Evolutionary conservation across 2,888 invertebrate species (phyloP).

Genomic region (Sesia apiformis): DNA sequence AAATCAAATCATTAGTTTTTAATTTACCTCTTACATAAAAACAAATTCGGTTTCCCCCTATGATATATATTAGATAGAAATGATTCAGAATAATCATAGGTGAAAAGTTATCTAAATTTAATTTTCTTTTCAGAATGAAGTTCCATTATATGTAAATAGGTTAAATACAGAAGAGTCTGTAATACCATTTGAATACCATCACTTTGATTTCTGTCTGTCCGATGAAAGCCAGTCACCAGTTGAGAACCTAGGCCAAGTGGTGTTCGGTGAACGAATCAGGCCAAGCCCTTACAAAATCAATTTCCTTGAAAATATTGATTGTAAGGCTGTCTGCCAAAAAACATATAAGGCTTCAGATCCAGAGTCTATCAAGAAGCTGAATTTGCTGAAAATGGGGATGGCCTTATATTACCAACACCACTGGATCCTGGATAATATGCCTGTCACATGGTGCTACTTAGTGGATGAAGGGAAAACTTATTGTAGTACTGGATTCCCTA

Average conservation of each 20-base stretch:
- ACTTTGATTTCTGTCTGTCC: slow-evolving; percentile 95
- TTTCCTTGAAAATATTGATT: slow-evolving; percentile 83
- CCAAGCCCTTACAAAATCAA: slow-evolving; percentile 93
- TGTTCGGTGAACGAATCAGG: slow-evolving; percentile 98
- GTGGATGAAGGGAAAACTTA: slow-evolving; percentile 83
- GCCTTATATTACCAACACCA: slow-evolving; percentile 98
- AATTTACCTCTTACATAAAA: no score
- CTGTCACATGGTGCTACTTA: slow-evolving; percentile 96
- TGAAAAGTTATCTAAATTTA: not conserved
- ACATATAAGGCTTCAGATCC: slow-evolving; percentile 79
- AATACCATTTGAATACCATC: slow-evolving; percentile 98
- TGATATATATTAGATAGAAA: no score
- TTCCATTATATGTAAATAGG: slow-evolving; percentile 94
- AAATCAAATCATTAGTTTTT: no score
- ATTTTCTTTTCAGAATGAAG: slow-evolving; percentile 82
- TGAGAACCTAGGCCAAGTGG: slow-evolving; percentile 98
- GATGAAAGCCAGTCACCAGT: slow-evolving; percentile 89
- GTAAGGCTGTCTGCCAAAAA: slow-evolving; percentile 77
- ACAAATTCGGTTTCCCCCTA: no score
- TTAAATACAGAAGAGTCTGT: slow-evolving; percentile 98
- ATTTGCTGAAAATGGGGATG: slow-evolving; percentile 92
- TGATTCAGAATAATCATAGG: no score
- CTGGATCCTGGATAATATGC: slow-evolving; percentile 99
- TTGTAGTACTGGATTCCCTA: slow-evolving; percentile 97
- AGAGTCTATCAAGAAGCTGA: slow-evolving; percentile 80